phyloP scores from a whole-genome alignment of 2,113 vertebrate genomes.

The Phycodurus eques region DNA sequence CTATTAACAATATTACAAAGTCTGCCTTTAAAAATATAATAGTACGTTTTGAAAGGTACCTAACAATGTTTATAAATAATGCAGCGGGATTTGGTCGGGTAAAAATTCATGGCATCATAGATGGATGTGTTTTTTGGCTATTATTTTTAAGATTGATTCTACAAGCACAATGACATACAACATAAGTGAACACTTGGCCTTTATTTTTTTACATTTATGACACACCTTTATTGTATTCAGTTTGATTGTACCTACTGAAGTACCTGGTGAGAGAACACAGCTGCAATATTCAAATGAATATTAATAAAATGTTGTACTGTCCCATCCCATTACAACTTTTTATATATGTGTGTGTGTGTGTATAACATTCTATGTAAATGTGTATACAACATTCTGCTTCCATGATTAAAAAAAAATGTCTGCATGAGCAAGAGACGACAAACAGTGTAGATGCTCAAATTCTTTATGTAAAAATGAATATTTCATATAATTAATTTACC shows the following conservation, averaged over 20 bases:
- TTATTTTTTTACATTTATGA: no score
- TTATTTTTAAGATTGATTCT: no score
- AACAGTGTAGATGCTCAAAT: neutral
- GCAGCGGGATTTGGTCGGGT: neutral
- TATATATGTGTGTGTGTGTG: neutral
- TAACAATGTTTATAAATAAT: neutral
- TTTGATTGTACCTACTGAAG: neutral
- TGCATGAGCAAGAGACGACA: neutral
- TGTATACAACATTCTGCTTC: neutral
- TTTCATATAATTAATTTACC: neutral
- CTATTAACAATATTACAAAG: neutral
- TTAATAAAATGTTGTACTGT: neutral
- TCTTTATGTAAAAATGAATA: neutral
- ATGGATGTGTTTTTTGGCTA: no score
- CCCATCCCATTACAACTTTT: neutral
- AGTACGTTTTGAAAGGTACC: neutral
- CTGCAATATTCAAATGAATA: neutral
- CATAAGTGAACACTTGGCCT: no score
- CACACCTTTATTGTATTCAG: neutral
- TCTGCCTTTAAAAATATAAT: neutral
- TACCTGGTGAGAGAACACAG: neutral
- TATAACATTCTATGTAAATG: no score
- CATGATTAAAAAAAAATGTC: neutral
- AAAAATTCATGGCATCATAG: no score
- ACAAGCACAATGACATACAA: no score